Evolutionary conservation across 1,140 invertebrate genomes (phyloP).

Genomic region (Drosophila varians): DNA sequence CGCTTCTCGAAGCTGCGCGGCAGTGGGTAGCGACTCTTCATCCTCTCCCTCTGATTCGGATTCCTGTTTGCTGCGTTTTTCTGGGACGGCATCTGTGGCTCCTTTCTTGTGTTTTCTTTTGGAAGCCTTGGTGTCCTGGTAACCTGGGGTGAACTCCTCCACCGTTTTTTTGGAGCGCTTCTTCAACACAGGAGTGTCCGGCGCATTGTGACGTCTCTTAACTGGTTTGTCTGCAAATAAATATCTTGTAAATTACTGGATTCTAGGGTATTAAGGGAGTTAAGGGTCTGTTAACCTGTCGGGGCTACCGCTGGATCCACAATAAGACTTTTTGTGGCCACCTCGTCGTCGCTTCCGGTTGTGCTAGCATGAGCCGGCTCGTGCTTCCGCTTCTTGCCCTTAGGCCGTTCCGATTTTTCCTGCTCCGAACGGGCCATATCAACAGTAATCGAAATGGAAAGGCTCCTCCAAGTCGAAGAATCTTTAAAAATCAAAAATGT

Average conservation of each 20-base stretch:
- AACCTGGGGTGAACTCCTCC: not conserved
- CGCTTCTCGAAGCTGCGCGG: conserved; percentile 60
- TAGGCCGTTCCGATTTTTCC: conserved; percentile 55
- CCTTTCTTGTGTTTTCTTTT: not conserved
- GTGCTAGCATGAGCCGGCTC: conserved; percentile 3
- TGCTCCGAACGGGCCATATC: conserved; percentile 68
- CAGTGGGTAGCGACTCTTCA: conserved; percentile 57
- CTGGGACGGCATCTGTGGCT: conserved; percentile 17
- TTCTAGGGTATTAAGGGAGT: no score
- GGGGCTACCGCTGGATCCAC: conserved; percentile 33
- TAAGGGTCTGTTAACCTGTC: no score
- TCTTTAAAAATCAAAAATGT: conserved; percentile 4
- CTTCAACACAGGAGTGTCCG: not conserved
- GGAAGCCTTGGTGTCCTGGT: not conserved
- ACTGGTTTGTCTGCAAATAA: not conserved
- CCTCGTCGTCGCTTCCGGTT: conserved; percentile 59
- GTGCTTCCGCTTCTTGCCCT: conserved; percentile 73
- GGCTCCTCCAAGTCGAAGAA: not conserved
- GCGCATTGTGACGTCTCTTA: not conserved
- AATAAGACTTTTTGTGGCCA: conserved; percentile 72
- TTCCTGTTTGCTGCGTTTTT: conserved; percentile 53
- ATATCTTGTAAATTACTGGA: not conserved
- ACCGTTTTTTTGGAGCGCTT: conserved; percentile 13
- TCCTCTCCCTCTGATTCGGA: conserved; percentile 21
- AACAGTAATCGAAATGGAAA: not conserved